Evolutionary conservation across 2,113 vertebrate species (phyloP).

Genomic region (Chunga burmeisteri): DNA sequence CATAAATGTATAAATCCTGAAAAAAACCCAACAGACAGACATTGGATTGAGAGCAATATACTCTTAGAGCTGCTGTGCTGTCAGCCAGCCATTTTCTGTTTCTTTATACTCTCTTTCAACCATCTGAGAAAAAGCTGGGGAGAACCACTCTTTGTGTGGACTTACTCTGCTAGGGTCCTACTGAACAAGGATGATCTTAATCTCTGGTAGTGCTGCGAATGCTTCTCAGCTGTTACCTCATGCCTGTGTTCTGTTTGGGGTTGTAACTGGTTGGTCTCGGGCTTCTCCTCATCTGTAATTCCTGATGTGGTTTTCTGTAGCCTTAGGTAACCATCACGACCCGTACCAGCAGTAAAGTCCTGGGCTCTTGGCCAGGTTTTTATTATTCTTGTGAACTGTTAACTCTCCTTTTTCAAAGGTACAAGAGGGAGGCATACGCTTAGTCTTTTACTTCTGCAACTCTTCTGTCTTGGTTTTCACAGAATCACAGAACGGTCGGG

Average conservation of each 20-base stretch:
- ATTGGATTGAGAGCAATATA: not conserved
- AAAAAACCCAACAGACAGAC: not conserved
- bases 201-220: not conserved
- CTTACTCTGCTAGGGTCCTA: not conserved
- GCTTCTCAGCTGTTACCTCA: not conserved
- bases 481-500: no score
- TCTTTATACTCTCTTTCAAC: not conserved
- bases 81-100: not conserved
- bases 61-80: not conserved
- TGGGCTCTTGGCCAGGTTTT: not conserved
- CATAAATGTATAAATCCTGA: not conserved
- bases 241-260: not conserved
- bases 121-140: not conserved
- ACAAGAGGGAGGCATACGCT: not conserved
- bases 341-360: not conserved
- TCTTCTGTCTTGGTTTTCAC: not conserved
- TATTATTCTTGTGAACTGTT: not conserved
- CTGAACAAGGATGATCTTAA: not conserved
- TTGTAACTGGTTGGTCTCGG: not conserved
- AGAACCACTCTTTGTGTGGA: fast-evolving
- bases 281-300: not conserved
- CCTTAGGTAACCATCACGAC: not conserved
- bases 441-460: not conserved
- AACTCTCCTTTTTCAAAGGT: not conserved
- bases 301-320: not conserved